Percentiles rank a stretch among this genome's conserved stretches.
These are phyloP conservation scores for Stegana nigrithorax DNA, from an alignment of 2,888 invertebrate genomes.

Conservation along the genomic window DNA sequence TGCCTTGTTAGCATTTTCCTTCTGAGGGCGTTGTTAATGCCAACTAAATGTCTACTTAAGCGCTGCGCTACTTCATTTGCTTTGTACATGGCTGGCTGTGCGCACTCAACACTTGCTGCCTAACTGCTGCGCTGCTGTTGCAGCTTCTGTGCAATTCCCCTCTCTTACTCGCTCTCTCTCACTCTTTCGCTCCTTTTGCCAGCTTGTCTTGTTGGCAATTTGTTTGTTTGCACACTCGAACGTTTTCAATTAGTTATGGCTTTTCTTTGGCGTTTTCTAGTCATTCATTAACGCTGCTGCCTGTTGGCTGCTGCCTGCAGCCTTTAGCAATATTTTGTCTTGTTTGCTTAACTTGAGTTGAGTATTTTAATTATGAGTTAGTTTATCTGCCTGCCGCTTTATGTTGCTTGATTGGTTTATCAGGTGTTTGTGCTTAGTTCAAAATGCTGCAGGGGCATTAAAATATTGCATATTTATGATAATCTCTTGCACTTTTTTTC, in stretches of 20 bases:
- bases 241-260: conserved; percentile 47
- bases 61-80: conserved; percentile 29
- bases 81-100: no score
- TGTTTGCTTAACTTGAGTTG: no score
- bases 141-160: not conserved
- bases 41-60: conserved; percentile 48
- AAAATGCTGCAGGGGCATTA: no score
- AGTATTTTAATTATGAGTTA: conserved; percentile 31
- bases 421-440: conserved; percentile 39
- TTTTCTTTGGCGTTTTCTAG: conserved; percentile 6
- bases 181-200: not conserved
- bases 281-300: no score
- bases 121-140: conserved; percentile 12
- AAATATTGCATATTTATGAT: no score
- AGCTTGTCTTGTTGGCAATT: conserved; percentile 1
- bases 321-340: no score
- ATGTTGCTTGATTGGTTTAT: conserved; percentile 24
- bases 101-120: not conserved
- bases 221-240: conserved; percentile 31
- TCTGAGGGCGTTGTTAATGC: conserved; percentile 39
- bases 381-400: not conserved
- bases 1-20: not conserved
- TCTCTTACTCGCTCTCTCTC: no score
- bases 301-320: not conserved
- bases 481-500: no score